phyloP scores from a whole-genome alignment of 1,140 invertebrate genomes.

The Drosophila auraria region DNA sequence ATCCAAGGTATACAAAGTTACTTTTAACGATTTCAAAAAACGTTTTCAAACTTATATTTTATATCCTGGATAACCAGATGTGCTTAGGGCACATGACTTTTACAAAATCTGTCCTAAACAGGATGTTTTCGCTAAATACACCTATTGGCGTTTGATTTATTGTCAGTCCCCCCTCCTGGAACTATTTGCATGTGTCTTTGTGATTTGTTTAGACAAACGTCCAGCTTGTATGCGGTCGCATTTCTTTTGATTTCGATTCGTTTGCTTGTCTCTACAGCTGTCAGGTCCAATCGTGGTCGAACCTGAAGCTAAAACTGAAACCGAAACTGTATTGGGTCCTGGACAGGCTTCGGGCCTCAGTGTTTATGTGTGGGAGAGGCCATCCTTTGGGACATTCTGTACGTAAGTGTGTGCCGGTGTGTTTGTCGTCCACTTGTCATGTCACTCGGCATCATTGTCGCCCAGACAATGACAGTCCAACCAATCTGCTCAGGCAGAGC shows the following conservation, averaged over 20 bases:
- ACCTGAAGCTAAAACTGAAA: conserved; percentile 9
- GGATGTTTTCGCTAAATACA: conserved; percentile 72
- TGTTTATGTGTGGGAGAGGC: conserved; percentile 25
- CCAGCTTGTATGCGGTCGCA: conserved; percentile 29
- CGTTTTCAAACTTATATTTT: neutral
- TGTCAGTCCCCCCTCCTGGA: conserved; percentile 23
- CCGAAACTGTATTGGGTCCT: conserved; percentile 26
- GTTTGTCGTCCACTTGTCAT: conserved; percentile 80
- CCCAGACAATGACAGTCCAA: conserved; percentile 62
- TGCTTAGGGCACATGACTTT: conserved; percentile 9
- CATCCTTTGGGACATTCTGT: conserved; percentile 25
- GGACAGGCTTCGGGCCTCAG: conserved; percentile 19
- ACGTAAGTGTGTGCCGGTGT: conserved; percentile 18
- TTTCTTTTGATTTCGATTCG: conserved; percentile 43
- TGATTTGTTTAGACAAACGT: conserved; percentile 80
- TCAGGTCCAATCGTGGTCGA: conserved; percentile 67
- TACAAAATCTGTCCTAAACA: conserved; percentile 39
- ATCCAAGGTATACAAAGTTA: too few species aligned
- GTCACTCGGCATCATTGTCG: conserved; percentile 79
- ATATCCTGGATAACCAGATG: neutral
- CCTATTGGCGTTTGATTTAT: conserved; percentile 76
- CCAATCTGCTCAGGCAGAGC: conserved; percentile 35
- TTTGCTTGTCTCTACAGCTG: conserved; percentile 66
- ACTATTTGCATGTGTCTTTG: conserved; percentile 51
- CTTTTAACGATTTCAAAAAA: too few species aligned